Evolutionary conservation across 2,888 invertebrate species (phyloP), one percentile per base, ranked within the genome.

Genomic region (Altica lythri): DNA sequence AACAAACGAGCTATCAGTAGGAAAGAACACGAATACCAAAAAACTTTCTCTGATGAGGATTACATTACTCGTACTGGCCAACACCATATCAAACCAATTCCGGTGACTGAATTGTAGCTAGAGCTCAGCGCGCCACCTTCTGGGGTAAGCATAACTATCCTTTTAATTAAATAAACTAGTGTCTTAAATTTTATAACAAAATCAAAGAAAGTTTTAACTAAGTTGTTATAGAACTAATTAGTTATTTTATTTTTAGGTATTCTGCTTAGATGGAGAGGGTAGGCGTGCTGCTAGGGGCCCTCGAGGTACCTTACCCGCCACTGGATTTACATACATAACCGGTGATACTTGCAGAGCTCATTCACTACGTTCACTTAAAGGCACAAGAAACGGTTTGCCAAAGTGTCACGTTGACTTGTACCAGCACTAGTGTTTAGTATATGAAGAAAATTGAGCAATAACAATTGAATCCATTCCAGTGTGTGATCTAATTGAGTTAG

Each of bases 51-150:
- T 47, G 92, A 92, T 67, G 92, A 92, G 72, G 92, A 92, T 74
- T 91, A 89, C 77, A 86, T 87, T 71, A 85, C 86, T 60, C 81
- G 87, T 50, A 82, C 86, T 47, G 83, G 84, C 60, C 78, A 78
- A 60, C 78, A 76, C 71, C 72, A 81, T 71, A 75, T 80, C 60
- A 81, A 85, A 72, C 89, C 90, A 13, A 89, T 92, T 72, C 92
- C 92, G 65, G 91, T 92, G 70, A 92, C 92, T 81, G 92, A 92
- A 77, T 91, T 92, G 89, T 92, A 92, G 91, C 92, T 92, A 91
- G 91, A 92, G 84, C 89, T 90, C 80, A 90, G 90, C 89, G 90
- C 91, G 85, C 90, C 90, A 81, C 87, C 84, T 68, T 70, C 77
- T 81, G 86, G 81, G 86, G 81, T 59, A 45, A 55, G 59, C 44